Evolutionary conservation across 2,113 vertebrate species (phyloP), one percentile per base, ranked within the genome.

Genomic region (Xyrauchen texanus): DNA sequence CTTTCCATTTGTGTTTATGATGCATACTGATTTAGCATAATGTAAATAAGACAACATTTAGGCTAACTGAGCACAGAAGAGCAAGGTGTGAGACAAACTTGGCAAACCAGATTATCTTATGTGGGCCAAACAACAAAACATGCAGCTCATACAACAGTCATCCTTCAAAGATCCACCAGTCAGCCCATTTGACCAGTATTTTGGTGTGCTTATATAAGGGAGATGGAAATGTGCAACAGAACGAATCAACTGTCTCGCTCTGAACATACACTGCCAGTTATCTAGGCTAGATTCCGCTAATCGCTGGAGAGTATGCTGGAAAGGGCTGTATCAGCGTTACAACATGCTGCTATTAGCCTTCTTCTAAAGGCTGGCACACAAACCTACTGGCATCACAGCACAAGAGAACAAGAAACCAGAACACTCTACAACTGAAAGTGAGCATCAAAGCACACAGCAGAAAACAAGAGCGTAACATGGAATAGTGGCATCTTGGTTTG

Each of bases 281-380:
- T 71, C 34, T 15, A 52, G 52, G 34, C 68, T 13, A 71, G 53
- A 57, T 58, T 58, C 67, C 42, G 16, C 34, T 57, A 45, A 58
- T 71, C 68, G 15, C 52, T 58, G 3, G 52, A 10, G 9, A 58
- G 21, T 45, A 7, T n/a, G 5, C 68, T 45, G 11, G 52, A 71
- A 71, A 71, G 0, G 51, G 34, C 52, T 71, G 68, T 58, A 71
- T 71, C 52, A 71, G 68, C 68, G 1, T 15, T 71, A n/a, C 68
- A 71, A 11, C 68, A 71, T 71, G 68, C 68, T 71, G 34, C 68
- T 71, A 12, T 71, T 57, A 72, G 69, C 13, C 55, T 60, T 57
- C 68, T 53, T 57, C 68, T 53, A 69, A 69, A 57, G 5, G 12
- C 55, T 71, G 52, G 52, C 8, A 8, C 34, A 58, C 34, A 58